These are phyloP conservation scores for Morone chrysops DNA, from an alignment of 2,113 vertebrate genomes.

Conservation along the genomic window DNA sequence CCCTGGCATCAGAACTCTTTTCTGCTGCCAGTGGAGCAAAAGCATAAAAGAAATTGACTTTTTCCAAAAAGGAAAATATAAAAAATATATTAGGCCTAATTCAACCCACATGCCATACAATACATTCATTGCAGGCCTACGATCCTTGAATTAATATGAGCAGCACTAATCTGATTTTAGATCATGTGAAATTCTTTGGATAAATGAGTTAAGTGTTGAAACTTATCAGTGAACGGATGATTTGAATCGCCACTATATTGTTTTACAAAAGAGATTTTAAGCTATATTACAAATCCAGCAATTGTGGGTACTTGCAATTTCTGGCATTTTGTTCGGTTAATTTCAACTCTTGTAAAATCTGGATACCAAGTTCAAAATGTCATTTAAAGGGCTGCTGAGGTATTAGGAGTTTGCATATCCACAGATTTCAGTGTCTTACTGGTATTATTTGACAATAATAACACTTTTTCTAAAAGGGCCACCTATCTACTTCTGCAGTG, in stretches of 20 bases:
- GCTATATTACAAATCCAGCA: background rate
- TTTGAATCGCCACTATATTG: background rate
- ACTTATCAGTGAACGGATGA: background rate
- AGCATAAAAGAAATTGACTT: conserved; percentile 36
- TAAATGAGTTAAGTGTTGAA: conserved; percentile 10
- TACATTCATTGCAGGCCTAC: conserved; percentile 22
- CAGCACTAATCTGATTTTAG: background rate
- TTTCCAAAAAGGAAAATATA: conserved; percentile 42
- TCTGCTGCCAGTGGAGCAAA: conserved; percentile 40
- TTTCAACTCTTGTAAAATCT: conserved; percentile 6
- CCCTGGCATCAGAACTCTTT: conserved; percentile 26
- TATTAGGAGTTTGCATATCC: background rate
- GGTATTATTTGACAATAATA: background rate
- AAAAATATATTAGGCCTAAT: conserved; percentile 27
- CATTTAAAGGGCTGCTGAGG: background rate
- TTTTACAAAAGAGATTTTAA: background rate
- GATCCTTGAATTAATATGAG: conserved; percentile 23
- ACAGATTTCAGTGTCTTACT: conserved; percentile 22
- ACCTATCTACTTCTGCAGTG: conserved; percentile 34
- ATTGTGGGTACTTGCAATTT: background rate
- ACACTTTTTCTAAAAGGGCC: conserved; percentile 35
- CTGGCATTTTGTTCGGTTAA: conserved; percentile 8
- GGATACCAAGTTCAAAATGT: background rate
- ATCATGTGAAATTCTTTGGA: conserved; percentile 7
- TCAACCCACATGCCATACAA: conserved; percentile 28